Percentiles rank a stretch among this genome's conserved stretches.
These are phyloP conservation scores for Drosophila diplacantha DNA, from an alignment of 2,888 invertebrate genomes.

Conservation along the genomic window DNA sequence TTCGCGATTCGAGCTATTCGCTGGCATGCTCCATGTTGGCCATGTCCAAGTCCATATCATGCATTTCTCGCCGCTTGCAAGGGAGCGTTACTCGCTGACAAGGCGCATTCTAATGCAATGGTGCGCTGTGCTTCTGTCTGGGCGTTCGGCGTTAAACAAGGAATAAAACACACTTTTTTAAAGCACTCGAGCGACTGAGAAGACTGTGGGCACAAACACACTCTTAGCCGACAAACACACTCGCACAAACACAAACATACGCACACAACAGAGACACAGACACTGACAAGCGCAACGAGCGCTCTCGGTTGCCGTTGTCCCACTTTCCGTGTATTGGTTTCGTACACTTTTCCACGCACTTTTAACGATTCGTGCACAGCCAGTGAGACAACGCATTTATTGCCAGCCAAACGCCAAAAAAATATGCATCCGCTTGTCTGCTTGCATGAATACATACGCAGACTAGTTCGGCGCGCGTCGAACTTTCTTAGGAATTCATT, in stretches of 20 bases:
- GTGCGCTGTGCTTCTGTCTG: conserved; percentile 27
- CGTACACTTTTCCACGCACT: conserved; percentile 71
- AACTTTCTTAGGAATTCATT: conserved; percentile 67
- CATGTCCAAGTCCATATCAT: conserved; percentile 16
- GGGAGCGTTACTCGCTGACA: conserved; percentile 46
- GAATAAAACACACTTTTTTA: conserved; percentile 44
- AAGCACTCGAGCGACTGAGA: conserved; percentile 35
- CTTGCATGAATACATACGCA: conserved; percentile 46
- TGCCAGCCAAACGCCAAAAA: conserved; percentile 26
- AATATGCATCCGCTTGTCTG: conserved; percentile 37
- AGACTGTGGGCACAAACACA: conserved; percentile 46
- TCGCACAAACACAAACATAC: conserved; percentile 33
- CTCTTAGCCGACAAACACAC: conserved; percentile 26
- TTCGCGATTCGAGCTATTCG: conserved; percentile 30
- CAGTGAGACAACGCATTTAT: conserved; percentile 27
- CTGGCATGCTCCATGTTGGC: conserved; percentile 56
- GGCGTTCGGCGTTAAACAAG: conserved; percentile 30
- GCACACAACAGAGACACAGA: conserved; percentile 24
- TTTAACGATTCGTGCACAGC: conserved; percentile 47
- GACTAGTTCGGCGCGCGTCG: conserved; percentile 60
- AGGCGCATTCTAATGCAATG: conserved; percentile 56
- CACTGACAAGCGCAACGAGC: conserved; percentile 49
- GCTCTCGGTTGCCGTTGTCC: conserved; percentile 62
- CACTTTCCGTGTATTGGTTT: conserved; percentile 71
- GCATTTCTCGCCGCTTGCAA: conserved; percentile 14